Conservation (phyloP, 2,888 invertebrate genomes). For the Dastarcus helophoroides region DNA sequence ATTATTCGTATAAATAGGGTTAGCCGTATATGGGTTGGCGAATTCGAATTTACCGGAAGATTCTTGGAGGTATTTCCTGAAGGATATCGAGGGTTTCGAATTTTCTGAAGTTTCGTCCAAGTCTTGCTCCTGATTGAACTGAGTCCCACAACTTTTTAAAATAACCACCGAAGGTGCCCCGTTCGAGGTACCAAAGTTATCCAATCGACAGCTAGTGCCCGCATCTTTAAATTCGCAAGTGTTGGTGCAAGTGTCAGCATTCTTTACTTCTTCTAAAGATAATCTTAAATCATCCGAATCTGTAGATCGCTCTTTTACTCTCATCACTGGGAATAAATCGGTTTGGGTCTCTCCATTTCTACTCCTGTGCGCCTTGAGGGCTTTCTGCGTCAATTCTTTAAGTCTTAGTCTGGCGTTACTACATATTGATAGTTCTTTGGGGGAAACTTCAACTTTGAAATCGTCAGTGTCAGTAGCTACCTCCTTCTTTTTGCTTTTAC, state of each 20-base stretch:
- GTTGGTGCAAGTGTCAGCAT: constrained; percentile 33
- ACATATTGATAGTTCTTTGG: constrained; percentile 44
- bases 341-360: constrained; percentile 50
- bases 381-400: constrained; percentile 47
- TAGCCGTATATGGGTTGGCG: constrained; percentile 19
- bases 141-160: constrained; percentile 34
- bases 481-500: constrained; percentile 46
- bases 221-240: constrained; percentile 37
- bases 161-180: constrained; percentile 25
- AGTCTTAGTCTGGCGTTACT: constrained; percentile 47
- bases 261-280: constrained; percentile 32
- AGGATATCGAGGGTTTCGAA: constrained; percentile 25
- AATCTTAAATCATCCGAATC: constrained; percentile 45
- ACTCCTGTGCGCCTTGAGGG: constrained; percentile 41
- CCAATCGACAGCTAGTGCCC: constrained; percentile 38
- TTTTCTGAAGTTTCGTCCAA: background rate
- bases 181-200: constrained; percentile 24
- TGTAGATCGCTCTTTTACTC: constrained; percentile 47
- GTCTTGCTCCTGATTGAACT: constrained; percentile 7
- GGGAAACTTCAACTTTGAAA: constrained; percentile 13
- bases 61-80: constrained; percentile 32
- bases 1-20: constrained; percentile 38
- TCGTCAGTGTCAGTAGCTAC: constrained; percentile 30
- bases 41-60: constrained; percentile 17
- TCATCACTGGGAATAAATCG: constrained; percentile 35